Conservation (phyloP, 2,888 invertebrate genomes). For the Cephus rjabovi region DNA sequence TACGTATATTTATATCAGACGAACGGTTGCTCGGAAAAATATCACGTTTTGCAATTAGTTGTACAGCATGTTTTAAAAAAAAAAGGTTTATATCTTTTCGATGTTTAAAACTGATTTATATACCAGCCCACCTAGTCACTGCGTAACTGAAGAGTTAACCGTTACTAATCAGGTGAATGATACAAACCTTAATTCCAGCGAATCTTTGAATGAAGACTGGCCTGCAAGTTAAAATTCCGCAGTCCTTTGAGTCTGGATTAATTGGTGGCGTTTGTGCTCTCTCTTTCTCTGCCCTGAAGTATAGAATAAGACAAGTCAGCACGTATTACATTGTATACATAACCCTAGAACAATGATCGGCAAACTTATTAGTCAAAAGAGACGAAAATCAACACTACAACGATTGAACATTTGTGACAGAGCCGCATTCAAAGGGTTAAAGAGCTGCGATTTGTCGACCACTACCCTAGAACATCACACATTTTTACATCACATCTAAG, state of each 20-base stretch:
- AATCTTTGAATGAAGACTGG: slow-evolving; percentile 88
- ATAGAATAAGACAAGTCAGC: background rate
- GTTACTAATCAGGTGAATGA: background rate
- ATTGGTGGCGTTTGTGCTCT: slow-evolving; percentile 61
- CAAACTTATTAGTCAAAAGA: no score
- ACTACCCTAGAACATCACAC: no score
- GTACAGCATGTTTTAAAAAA: no score
- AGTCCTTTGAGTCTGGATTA: slow-evolving; percentile 79
- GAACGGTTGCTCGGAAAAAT: slow-evolving; percentile 23
- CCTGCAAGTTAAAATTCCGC: slow-evolving; percentile 88
- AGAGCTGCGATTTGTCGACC: no score
- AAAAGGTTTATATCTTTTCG: background rate
- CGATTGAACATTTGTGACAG: no score
- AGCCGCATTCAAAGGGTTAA: no score
- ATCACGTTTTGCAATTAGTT: background rate
- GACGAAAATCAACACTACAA: no score
- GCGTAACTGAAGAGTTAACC: no score
- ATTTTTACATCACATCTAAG: no score
- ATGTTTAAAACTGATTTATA: no score
- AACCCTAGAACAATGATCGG: no score
- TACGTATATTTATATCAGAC: background rate
- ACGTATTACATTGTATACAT: background rate
- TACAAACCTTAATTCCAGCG: slow-evolving; percentile 86
- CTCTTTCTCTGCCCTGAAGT: slow-evolving; percentile 59
- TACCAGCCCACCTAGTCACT: no score